Evolutionary conservation across 2,888 invertebrate genomes (phyloP).

Genomic region (Eretmocerus hayati): DNA sequence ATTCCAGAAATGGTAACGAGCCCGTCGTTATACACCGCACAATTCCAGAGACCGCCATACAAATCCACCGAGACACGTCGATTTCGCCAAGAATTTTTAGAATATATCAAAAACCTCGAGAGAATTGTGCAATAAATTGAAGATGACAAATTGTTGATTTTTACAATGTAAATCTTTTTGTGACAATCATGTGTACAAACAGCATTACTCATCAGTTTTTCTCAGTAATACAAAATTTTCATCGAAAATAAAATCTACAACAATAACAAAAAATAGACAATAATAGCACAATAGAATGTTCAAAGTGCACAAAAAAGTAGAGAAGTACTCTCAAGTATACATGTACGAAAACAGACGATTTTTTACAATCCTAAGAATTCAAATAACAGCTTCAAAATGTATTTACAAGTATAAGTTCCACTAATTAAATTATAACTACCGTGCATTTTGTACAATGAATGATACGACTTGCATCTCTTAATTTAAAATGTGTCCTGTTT

Average conservation of each 20-base stretch:
- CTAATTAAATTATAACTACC: too few relatives aligned
- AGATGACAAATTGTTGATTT: conserved; percentile 21
- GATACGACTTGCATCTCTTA: too few relatives aligned
- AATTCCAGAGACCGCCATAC: background rate
- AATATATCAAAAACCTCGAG: conserved; percentile 33
- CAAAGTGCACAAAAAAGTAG: conserved; percentile 7
- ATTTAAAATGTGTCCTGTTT: too few relatives aligned
- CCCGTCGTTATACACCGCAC: conserved; percentile 32
- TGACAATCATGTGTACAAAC: conserved; percentile 6
- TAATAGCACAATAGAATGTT: conserved; percentile 7
- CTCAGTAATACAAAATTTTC: conserved; percentile 11
- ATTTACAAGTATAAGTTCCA: too few relatives aligned
- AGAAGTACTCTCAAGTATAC: too few relatives aligned
- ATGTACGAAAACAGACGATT: too few relatives aligned
- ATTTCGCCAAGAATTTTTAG: conserved; percentile 25
- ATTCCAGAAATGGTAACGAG: conserved; percentile 42
- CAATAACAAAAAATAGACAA: conserved; percentile 13
- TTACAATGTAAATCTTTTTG: background rate
- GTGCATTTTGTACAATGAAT: too few relatives aligned
- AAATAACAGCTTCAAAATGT: too few relatives aligned
- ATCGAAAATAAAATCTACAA: conserved; percentile 13
- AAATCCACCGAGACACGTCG: conserved; percentile 4
- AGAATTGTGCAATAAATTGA: conserved; percentile 34
- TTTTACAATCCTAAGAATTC: too few relatives aligned
- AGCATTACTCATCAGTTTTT: background rate